These are phyloP conservation scores for Bombus vancouverensis DNA, from an alignment of 1,140 invertebrate species.

Conservation along the genomic window DNA sequence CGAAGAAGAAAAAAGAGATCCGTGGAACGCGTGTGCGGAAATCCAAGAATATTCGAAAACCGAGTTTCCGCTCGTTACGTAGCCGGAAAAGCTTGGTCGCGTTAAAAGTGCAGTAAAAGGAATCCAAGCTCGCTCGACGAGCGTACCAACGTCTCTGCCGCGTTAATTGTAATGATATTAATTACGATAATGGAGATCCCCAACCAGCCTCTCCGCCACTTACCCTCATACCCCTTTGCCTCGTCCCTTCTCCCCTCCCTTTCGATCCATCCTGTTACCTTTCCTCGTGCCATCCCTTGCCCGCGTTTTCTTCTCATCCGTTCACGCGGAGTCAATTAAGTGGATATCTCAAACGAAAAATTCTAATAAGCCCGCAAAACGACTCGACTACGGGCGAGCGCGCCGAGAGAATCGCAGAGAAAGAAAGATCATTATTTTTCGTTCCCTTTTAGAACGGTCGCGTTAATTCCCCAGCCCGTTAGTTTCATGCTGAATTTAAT, in stretches of 20 bases:
- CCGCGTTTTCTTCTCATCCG: slow-evolving; percentile 56
- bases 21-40: slow-evolving; percentile 41
- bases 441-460: slow-evolving; percentile 23
- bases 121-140: slow-evolving; percentile 65
- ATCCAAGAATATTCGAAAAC: slow-evolving; percentile 58
- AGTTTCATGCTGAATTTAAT: slow-evolving; percentile 51
- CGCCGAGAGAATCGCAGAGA: neutral
- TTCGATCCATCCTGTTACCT: slow-evolving; percentile 21
- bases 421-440: slow-evolving; percentile 45
- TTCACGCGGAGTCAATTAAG: slow-evolving; percentile 70
- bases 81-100: slow-evolving; percentile 60
- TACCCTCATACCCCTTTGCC: slow-evolving; percentile 29
- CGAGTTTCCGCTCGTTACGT: slow-evolving; percentile 59
- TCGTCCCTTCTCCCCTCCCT: neutral
- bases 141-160: slow-evolving; percentile 63
- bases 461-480: slow-evolving; percentile 31
- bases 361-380: slow-evolving; percentile 64
- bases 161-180: slow-evolving; percentile 80
- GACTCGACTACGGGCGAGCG: neutral
- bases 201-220: slow-evolving; percentile 30
- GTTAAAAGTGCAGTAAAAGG: slow-evolving; percentile 72
- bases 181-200: slow-evolving; percentile 78
- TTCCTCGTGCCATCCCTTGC: slow-evolving; percentile 38
- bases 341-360: slow-evolving; percentile 73
- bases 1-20: neutral